Evolutionary conservation across 2,888 invertebrate species (phyloP).

Genomic region (Himalopsyche kuldschensis): DNA sequence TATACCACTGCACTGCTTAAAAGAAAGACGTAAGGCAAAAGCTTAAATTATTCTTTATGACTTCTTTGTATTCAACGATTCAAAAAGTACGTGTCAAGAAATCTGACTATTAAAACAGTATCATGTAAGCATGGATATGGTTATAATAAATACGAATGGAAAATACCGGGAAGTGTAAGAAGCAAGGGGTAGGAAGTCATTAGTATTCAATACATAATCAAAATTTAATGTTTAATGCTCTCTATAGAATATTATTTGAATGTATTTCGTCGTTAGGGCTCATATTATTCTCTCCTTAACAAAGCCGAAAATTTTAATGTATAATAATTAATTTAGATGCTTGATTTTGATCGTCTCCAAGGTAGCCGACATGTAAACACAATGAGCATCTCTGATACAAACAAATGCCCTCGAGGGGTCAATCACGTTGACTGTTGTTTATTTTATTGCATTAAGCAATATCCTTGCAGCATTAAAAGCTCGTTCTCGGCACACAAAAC

Average conservation of each 20-base stretch:
- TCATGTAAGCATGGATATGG: too few relatives aligned
- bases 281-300: neutral
- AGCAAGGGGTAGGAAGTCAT: neutral
- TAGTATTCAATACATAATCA: neutral
- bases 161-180: too few relatives aligned
- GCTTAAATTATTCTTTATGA: too few relatives aligned
- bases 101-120: too few relatives aligned
- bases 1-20: too few relatives aligned
- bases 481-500: neutral
- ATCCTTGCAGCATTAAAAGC: neutral
- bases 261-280: neutral
- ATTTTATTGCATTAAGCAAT: neutral
- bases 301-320: neutral
- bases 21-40: too few relatives aligned
- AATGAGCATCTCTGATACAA: neutral
- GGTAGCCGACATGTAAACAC: neutral
- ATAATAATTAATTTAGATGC: neutral
- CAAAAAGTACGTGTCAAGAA: too few relatives aligned
- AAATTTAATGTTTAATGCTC: neutral
- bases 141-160: too few relatives aligned
- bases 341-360: neutral
- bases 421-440: neutral
- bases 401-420: neutral
- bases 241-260: neutral
- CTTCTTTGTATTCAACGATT: too few relatives aligned